Evolutionary conservation across 2,888 invertebrate genomes (phyloP).

Genomic region (Hipparchia sbordonii): DNA sequence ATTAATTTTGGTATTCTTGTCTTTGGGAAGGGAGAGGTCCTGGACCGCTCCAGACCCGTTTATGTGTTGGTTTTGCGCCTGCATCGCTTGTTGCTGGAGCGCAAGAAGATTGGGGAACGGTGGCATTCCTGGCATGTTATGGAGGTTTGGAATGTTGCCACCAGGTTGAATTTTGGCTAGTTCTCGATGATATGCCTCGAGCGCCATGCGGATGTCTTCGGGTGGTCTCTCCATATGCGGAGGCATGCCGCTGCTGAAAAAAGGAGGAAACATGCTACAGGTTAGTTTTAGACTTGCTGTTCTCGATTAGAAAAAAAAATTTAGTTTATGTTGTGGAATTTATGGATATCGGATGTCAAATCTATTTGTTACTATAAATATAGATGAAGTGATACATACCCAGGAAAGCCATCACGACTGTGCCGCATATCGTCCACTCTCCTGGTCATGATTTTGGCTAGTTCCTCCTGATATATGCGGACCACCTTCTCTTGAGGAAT

Average conservation of each 20-base stretch:
- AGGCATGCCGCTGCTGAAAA: conserved; percentile 89
- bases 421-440: conserved; percentile 89
- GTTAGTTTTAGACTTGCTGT: conserved; percentile 84
- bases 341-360: not conserved
- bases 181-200: conserved; percentile 97
- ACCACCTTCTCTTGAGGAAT: conserved; percentile 98
- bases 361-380: not conserved
- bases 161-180: conserved; percentile 92
- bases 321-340: not conserved
- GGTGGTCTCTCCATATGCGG: conserved; percentile 84
- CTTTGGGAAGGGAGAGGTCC: conserved; percentile 93
- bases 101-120: conserved; percentile 87
- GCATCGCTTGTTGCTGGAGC: conserved; percentile 86
- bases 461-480: conserved; percentile 96
- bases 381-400: conserved; percentile 78
- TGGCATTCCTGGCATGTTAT: conserved; percentile 78
- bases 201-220: conserved; percentile 94
- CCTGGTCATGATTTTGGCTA: conserved; percentile 95
- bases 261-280: conserved; percentile 91
- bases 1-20: conserved; percentile 85
- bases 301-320: conserved; percentile 50
- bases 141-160: conserved; percentile 83
- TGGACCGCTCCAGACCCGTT: conserved; percentile 88
- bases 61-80: conserved; percentile 77
- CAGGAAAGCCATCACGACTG: conserved; percentile 90